Conservation (phyloP, 2,797 vertebrate species). For the Aulostomus chinensis region DNA sequence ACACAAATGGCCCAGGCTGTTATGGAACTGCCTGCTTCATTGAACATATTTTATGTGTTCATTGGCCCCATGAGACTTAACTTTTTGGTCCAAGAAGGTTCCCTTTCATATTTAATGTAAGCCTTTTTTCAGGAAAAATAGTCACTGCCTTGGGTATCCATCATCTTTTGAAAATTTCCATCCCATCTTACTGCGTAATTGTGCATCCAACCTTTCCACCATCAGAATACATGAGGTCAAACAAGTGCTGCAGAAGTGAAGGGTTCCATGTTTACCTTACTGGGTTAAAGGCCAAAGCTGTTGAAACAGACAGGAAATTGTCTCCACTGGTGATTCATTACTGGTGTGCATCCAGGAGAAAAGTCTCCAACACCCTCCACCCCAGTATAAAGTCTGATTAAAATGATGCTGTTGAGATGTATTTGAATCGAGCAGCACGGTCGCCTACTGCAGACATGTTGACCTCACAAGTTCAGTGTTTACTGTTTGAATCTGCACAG, state of each 20-base stretch:
- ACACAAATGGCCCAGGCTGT: slow-evolving; percentile 18
- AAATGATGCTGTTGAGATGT: neutral
- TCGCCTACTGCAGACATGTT: no score
- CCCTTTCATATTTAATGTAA: slow-evolving; percentile 55
- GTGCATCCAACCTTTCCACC: no score
- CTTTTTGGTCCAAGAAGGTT: slow-evolving; percentile 5
- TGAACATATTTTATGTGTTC: slow-evolving; percentile 31
- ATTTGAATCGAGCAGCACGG: no score
- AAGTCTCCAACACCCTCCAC: slow-evolving; percentile 2
- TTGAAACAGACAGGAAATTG: slow-evolving; percentile 65
- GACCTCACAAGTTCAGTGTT: no score
- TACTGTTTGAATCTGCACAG: no score
- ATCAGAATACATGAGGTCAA: slow-evolving; percentile 23
- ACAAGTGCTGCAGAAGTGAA: neutral
- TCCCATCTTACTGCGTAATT: slow-evolving; percentile 10
- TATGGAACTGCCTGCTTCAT: slow-evolving; percentile 17
- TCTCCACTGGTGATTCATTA: slow-evolving; percentile 44
- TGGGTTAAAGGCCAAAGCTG: slow-evolving; percentile 66
- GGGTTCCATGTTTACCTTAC: slow-evolving; percentile 31
- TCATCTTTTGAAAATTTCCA: no score
- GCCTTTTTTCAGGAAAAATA: slow-evolving; percentile 23
- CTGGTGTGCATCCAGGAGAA: slow-evolving; percentile 8
- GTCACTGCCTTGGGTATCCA: no score
- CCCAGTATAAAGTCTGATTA: no score
- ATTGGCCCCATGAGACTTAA: slow-evolving; percentile 21